Evolutionary conservation across 2,888 invertebrate genomes (phyloP).

Genomic region (Amorpha juglandis): DNA sequence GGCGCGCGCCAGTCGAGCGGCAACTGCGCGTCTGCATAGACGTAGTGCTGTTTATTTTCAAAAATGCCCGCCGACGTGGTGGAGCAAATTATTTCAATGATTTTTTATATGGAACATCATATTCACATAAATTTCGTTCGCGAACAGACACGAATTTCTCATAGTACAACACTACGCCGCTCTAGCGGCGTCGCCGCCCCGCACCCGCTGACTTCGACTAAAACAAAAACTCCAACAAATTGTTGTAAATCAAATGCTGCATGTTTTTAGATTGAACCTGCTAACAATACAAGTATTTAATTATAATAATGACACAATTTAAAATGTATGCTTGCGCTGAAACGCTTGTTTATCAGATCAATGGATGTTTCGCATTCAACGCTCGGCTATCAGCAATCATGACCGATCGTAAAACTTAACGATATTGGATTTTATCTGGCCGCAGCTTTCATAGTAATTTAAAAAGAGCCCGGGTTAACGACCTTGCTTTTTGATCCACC

Average conservation of each 20-base stretch:
- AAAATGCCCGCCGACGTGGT: too few relatives aligned
- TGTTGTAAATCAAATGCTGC: background rate
- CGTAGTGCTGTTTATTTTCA: too few relatives aligned
- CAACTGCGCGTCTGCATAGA: too few relatives aligned
- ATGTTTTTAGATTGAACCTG: background rate
- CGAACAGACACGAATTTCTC: too few relatives aligned
- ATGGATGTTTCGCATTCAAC: slow-evolving; percentile 44
- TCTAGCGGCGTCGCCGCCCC: too few relatives aligned
- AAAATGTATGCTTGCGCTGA: slow-evolving; percentile 17
- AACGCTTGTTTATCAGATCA: slow-evolving; percentile 36
- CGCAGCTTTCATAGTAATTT: slow-evolving; percentile 51
- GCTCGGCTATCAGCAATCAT: slow-evolving; percentile 47
- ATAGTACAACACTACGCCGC: too few relatives aligned
- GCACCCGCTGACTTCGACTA: too few relatives aligned
- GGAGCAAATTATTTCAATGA: too few relatives aligned
- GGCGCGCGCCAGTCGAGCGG: too few relatives aligned
- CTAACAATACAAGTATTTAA: slow-evolving; percentile 1
- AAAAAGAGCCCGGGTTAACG: slow-evolving; percentile 38
- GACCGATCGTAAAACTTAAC: slow-evolving; percentile 55
- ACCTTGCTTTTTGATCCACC: slow-evolving; percentile 27
- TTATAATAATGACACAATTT: slow-evolving; percentile 22
- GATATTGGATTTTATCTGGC: slow-evolving; percentile 52
- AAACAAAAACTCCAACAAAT: too few relatives aligned
- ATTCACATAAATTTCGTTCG: too few relatives aligned
- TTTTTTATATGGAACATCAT: too few relatives aligned